Evolutionary conservation across 1,140 invertebrate genomes (phyloP).

Genomic region (Phymorhynchus buccinoides): DNA sequence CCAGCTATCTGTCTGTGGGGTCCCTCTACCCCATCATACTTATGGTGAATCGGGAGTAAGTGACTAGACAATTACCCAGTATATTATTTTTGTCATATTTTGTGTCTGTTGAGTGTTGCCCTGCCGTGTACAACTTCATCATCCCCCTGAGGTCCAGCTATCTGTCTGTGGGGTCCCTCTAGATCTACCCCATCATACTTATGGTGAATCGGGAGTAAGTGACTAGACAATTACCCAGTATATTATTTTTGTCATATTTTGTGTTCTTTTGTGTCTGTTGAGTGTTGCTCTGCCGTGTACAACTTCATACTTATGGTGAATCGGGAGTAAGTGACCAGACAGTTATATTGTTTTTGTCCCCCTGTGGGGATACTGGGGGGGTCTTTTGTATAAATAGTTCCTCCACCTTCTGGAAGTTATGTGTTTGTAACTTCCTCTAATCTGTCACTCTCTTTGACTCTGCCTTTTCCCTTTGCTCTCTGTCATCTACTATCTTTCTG

Average conservation of each 20-base stretch:
- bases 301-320: too few relatives aligned
- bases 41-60: conserved; percentile 86
- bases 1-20: conserved; percentile 94
- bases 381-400: too few relatives aligned
- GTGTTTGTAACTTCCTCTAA: too few relatives aligned
- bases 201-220: conserved; percentile 83
- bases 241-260: too few relatives aligned
- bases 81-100: conserved; percentile 69
- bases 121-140: conserved; percentile 98
- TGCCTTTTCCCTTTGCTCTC: too few relatives aligned
- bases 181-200: conserved; percentile 93
- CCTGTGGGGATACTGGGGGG: too few relatives aligned
- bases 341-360: neutral
- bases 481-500: too few relatives aligned
- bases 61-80: conserved; percentile 52
- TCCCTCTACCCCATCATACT: conserved; percentile 95
- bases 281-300: neutral
- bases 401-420: too few relatives aligned
- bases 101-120: conserved; percentile 93
- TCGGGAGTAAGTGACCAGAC: too few relatives aligned
- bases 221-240: conserved; percentile 35
- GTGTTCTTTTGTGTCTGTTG: too few relatives aligned
- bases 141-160: conserved; percentile 96
- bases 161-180: conserved; percentile 92
- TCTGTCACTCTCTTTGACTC: too few relatives aligned